Conservation (phyloP, 2,797 vertebrate genomes). For the Anguilla marmorata region DNA sequence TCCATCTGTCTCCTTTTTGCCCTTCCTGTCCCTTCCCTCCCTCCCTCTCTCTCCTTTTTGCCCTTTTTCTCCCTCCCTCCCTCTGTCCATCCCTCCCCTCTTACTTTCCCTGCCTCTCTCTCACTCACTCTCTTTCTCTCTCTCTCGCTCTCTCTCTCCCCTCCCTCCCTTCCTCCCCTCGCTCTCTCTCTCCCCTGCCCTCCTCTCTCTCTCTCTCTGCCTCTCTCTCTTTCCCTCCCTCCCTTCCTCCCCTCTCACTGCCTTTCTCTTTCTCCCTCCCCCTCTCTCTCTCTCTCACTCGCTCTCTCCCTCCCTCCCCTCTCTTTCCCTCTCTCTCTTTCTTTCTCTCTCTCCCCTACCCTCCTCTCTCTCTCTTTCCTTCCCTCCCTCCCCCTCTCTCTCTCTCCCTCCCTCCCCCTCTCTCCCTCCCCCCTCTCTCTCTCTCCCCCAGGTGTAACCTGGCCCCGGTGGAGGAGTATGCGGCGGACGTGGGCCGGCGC, state of each 20-base stretch:
- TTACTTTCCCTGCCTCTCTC: background rate
- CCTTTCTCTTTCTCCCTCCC: no score
- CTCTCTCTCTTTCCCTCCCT: background rate
- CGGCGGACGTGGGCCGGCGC: conserved; percentile 81
- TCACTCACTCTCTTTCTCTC: background rate
- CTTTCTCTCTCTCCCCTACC: no score
- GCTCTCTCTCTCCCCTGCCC: background rate
- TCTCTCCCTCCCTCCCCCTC: background rate
- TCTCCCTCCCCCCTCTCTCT: conserved; percentile 6
- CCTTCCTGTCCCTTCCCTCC: no score
- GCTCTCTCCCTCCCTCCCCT: background rate
- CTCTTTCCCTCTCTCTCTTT: background rate
- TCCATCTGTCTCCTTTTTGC: no score
- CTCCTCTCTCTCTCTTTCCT: background rate
- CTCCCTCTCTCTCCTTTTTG: no score
- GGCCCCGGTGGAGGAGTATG: conserved; percentile 91
- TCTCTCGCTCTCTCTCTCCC: background rate
- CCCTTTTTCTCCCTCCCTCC: no score
- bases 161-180: background rate
- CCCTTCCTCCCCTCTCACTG: no score
- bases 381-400: no score
- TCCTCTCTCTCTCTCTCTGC: conserved; percentile 8
- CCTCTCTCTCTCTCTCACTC: no score
- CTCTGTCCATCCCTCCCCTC: background rate
- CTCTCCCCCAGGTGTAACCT: conserved; percentile 83